Conservation (phyloP, 2,113 vertebrate species). For the Lethenteron reissneri region DNA sequence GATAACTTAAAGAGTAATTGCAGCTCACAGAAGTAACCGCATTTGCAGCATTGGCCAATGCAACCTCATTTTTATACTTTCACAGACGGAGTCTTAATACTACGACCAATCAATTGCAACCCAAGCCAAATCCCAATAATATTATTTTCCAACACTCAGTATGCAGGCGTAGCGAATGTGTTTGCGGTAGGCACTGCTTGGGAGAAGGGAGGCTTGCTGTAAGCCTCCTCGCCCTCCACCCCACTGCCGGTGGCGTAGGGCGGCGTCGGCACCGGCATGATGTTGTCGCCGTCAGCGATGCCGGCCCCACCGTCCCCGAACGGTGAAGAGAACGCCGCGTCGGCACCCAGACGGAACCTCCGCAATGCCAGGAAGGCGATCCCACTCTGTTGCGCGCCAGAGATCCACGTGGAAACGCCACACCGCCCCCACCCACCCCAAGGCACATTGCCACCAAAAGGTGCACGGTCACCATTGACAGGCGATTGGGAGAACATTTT, state of each 20-base stretch:
- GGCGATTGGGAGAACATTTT: too few relatives aligned
- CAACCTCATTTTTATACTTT: too few relatives aligned
- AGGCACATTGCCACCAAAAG: too few relatives aligned
- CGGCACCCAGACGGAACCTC: not conserved
- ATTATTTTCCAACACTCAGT: not conserved
- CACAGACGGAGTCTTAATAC: too few relatives aligned
- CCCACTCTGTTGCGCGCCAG: not conserved
- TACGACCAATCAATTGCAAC: too few relatives aligned
- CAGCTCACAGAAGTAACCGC: too few relatives aligned
- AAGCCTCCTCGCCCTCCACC: not conserved
- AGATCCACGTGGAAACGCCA: too few relatives aligned
- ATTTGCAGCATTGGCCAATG: too few relatives aligned
- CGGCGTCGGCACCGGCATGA: not conserved
- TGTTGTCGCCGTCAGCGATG: not conserved
- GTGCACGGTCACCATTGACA: too few relatives aligned
- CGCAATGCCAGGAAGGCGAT: conserved; percentile 1
- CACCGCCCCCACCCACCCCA: too few relatives aligned
- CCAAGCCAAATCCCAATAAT: not conserved
- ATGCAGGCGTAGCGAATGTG: not conserved
- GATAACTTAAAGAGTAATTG: too few relatives aligned
- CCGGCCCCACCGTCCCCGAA: not conserved
- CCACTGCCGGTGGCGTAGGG: not conserved
- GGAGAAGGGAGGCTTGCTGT: conserved; percentile 4
- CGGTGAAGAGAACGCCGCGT: conserved; percentile 1
- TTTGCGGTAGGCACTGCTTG: not conserved